A percentile compares a stretch with the other conserved stretches of the same genome.
Conservation (phyloP, 2,113 vertebrate genomes). For the Hassar affinis region DNA sequence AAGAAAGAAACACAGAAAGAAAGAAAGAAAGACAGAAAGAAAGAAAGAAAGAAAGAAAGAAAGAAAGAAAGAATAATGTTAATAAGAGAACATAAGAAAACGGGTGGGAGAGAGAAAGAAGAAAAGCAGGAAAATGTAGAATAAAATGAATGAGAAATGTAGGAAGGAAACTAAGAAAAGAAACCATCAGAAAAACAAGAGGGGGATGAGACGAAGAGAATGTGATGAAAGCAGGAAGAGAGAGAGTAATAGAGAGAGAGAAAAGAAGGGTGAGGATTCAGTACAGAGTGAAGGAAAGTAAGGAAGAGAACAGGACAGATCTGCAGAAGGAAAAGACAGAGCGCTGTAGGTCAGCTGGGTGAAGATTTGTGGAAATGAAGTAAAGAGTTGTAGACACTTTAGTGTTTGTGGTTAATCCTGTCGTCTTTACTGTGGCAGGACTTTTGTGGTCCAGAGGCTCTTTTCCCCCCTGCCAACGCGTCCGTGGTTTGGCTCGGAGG, state of each 20-base stretch:
- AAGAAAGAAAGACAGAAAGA: not conserved
- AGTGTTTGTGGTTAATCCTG: not conserved
- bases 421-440: conserved; percentile 71
- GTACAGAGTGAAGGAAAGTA: too few relatives aligned
- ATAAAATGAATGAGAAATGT: too few relatives aligned
- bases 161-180: too few relatives aligned
- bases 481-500: conserved; percentile 65
- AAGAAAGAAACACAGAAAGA: not conserved
- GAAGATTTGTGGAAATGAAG: not conserved
- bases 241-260: too few relatives aligned
- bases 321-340: not conserved
- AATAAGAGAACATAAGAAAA: not conserved
- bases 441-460: conserved; percentile 74
- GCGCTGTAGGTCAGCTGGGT: not conserved
- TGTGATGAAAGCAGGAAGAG: not conserved
- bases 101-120: not conserved
- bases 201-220: not conserved
- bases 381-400: not conserved
- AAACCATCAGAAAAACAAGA: too few relatives aligned
- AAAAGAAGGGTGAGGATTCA: too few relatives aligned
- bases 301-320: not conserved
- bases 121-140: not conserved
- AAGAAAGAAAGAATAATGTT: not conserved
- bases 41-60: not conserved
- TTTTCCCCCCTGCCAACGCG: conserved; percentile 63